Conservation (phyloP, 2,113 vertebrate genomes). For the Pedetes capensis region DNA sequence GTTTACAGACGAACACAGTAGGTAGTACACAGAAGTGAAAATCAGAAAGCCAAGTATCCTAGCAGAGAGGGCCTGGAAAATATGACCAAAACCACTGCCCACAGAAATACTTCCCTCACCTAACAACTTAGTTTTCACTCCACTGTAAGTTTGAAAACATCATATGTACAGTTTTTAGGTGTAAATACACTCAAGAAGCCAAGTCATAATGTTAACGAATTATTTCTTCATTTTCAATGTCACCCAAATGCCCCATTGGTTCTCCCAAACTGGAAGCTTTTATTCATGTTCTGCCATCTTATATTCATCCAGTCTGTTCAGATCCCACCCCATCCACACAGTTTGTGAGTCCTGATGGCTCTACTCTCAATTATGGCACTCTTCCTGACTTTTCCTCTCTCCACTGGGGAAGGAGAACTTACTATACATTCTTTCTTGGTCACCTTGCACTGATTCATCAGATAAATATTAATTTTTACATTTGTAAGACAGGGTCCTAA, state of each 20-base stretch:
- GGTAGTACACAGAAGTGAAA: background rate
- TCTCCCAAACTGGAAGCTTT: background rate
- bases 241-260: background rate
- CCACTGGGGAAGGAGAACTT: background rate
- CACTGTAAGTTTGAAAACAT: background rate
- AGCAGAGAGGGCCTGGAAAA: background rate
- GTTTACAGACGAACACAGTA: background rate
- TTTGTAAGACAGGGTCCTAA: background rate
- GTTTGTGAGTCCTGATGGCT: background rate
- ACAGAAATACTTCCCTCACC: background rate
- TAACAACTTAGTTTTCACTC: background rate
- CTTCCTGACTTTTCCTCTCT: background rate
- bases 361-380: background rate
- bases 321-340: background rate
- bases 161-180: background rate
- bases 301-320: background rate
- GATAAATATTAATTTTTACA: background rate
- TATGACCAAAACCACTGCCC: background rate
- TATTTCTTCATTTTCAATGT: background rate
- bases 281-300: background rate
- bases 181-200: background rate
- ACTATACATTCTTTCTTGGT: background rate
- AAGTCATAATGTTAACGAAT: background rate
- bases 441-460: background rate
- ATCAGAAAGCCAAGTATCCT: background rate